Evolutionary conservation across 2,888 invertebrate species (phyloP).

Genomic region (Drosophila peninsularis): DNA sequence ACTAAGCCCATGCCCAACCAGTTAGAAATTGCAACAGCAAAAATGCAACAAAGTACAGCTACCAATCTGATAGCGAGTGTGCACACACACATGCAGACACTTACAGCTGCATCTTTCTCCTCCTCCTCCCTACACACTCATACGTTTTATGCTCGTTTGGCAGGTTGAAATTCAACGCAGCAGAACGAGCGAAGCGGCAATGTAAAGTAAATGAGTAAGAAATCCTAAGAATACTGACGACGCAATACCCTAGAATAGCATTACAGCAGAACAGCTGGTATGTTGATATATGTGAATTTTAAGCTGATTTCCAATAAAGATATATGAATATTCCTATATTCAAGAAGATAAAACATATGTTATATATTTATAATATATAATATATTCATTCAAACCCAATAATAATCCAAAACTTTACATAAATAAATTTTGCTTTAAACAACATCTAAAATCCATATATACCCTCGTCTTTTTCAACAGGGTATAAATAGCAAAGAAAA

Average conservation of each 20-base stretch:
- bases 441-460: neutral
- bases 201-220: constrained; percentile 65
- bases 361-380: no score
- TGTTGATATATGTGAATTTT: no score
- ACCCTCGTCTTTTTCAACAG: neutral
- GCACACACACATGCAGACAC: neutral
- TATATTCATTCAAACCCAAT: no score
- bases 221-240: constrained; percentile 11
- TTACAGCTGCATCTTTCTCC: constrained; percentile 6
- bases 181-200: constrained; percentile 74
- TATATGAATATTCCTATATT: no score
- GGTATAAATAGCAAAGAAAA: constrained; percentile 60
- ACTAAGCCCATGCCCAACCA: constrained; percentile 66
- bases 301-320: no score
- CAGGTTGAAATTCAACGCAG: constrained; percentile 81
- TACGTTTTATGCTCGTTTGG: constrained; percentile 59
- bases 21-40: constrained; percentile 76
- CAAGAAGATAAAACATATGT: no score
- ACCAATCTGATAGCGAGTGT: constrained; percentile 64
- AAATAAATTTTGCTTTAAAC: no score
- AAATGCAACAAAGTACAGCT: constrained; percentile 78
- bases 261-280: neutral
- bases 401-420: no score
- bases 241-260: neutral
- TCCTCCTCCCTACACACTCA: constrained; percentile 7